Base-by-base conservation (phyloP, 2,888 invertebrate genomes). In the Hesperia comma region DNA sequence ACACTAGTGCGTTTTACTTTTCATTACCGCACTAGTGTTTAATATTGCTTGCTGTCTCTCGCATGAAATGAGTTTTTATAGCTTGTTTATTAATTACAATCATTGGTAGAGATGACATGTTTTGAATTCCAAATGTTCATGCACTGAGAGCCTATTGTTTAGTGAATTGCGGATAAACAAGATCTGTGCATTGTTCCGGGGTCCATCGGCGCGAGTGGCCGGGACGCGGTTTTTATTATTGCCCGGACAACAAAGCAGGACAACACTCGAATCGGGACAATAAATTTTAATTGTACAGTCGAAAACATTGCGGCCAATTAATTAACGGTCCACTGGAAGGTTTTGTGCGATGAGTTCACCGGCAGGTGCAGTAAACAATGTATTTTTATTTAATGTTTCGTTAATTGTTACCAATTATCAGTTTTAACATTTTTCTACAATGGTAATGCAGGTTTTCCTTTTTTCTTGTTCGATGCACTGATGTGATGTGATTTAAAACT, bases 231-330 rank as follows among this genome's bases (percentile, higher is more conserved):
- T 51, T 14, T 14, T 37, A 15, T 49, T 63, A 32, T 56, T 49
- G 8, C 4, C 37, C 8, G 17, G 49, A 49, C 32, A 56, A 56
- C 49, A 56, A 49, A 56, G n/a, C 56, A 49, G 19, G 32, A 49
- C n/a, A 19, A 33, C 19, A 17, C n/a, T 15, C 3, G 21, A 43
- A 26, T 62, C 33, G 19, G 37, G n/a, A 63, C 55, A 37, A 63
- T 63, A 55, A 46, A 55, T 46, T 55, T n/a, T 46, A 46, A 49
- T 63, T 49, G 37, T 55, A 56, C 37, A 63, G n/a, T 55, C 19
- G 63, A 21, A 63, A 63, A 56, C 46, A 46, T 56, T 63, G 56
- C 1, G 49, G 63, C 0, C 33, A 33, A 49, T 55, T 63, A 56
- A 63, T 56, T 19, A 58, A 41, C 43, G n/a, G 26, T 6, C 57